These are phyloP conservation scores for Neopelma chrysocephalum DNA, from an alignment of 2,797 vertebrate genomes.

Conservation along the genomic window DNA sequence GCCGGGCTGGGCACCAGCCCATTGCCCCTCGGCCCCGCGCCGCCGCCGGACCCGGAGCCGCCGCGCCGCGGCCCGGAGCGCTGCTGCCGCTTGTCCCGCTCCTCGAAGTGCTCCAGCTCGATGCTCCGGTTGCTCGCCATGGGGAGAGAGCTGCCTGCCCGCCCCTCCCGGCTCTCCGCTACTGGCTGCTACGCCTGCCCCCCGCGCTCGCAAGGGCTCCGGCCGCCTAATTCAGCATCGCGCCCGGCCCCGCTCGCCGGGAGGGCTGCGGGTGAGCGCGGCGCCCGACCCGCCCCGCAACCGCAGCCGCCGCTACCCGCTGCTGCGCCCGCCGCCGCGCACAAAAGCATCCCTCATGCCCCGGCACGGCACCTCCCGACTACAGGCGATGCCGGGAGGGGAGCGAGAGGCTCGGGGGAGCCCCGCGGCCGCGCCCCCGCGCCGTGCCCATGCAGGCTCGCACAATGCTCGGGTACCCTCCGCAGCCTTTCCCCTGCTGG, in stretches of 20 bases:
- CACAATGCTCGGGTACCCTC: not conserved
- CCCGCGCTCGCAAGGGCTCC: not conserved
- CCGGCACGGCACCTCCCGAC: not conserved
- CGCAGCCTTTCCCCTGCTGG: not conserved
- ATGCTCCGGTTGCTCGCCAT: constrained; percentile 83
- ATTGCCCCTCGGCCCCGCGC: constrained; percentile 79
- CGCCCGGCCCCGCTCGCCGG: not conserved
- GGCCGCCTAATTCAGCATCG: constrained; percentile 11
- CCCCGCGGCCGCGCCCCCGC: constrained; percentile 17
- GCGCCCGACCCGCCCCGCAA: not conserved
- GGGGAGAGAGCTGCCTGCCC: not conserved
- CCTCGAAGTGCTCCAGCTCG: constrained; percentile 96
- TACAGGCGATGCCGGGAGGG: not conserved
- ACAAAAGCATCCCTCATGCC: not conserved
- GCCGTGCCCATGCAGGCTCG: constrained; percentile 8
- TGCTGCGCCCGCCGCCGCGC: not conserved
- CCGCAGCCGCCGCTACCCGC: not conserved
- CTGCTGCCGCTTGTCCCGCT: constrained; percentile 86
- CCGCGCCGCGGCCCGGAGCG: constrained; percentile 74
- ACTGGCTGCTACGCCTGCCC: not conserved
- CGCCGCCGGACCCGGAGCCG: constrained; percentile 67
- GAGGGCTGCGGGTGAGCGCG: not conserved
- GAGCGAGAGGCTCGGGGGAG: not conserved
- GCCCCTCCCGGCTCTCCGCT: not conserved
- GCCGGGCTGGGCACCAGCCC: constrained; percentile 92